These are phyloP conservation scores for Ostrea edulis DNA, from an alignment of 1,140 invertebrate genomes.

Conservation along the genomic window DNA sequence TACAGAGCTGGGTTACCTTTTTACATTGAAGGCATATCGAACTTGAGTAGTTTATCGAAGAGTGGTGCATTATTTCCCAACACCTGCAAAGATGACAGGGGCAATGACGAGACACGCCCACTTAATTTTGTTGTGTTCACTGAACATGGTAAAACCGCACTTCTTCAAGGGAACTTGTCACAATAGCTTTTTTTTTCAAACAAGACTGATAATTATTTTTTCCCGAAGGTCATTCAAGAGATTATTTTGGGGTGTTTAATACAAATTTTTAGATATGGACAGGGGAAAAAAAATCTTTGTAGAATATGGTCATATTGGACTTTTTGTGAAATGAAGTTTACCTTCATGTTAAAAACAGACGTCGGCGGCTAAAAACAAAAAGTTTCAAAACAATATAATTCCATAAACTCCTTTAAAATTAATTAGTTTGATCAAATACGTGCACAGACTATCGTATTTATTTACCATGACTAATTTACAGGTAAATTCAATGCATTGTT, in stretches of 20 bases:
- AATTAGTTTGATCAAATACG: too few relatives aligned
- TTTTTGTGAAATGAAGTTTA: too few relatives aligned
- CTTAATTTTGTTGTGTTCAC: background rate
- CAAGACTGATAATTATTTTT: background rate
- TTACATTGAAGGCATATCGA: background rate
- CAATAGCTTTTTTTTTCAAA: conserved; percentile 1
- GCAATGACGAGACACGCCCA: background rate
- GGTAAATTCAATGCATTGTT: too few relatives aligned
- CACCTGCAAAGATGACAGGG: conserved; percentile 22
- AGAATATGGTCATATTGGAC: too few relatives aligned
- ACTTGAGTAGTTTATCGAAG: conserved; percentile 22
- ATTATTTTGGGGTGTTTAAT: background rate
- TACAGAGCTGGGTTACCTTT: background rate
- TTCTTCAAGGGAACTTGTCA: background rate
- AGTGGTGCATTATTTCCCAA: background rate
- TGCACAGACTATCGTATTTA: too few relatives aligned
- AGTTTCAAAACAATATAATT: too few relatives aligned
- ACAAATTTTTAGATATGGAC: too few relatives aligned
- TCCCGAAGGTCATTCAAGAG: background rate
- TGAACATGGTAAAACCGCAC: background rate
- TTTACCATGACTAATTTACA: too few relatives aligned
- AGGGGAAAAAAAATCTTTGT: too few relatives aligned
- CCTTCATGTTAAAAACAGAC: too few relatives aligned
- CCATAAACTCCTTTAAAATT: too few relatives aligned
- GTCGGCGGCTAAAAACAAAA: too few relatives aligned